Base-by-base conservation (phyloP, 2,113 vertebrate species). In the Brachyistius frenatus region DNA sequence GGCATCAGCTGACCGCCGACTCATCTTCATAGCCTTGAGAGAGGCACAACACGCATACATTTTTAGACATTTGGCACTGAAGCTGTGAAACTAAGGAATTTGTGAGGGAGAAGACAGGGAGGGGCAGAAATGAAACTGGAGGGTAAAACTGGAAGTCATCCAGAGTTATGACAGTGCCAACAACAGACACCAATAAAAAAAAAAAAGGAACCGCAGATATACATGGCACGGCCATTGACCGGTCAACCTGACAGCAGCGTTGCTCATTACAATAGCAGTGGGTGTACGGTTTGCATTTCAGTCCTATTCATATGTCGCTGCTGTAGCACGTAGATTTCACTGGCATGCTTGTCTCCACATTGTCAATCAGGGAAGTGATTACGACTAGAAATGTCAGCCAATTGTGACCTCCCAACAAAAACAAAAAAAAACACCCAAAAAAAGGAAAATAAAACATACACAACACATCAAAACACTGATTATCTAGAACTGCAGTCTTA, bases 21-120 rank as follows among this genome's bases (percentile, higher is more conserved):
- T 98, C 96, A 98, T 97, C 95, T 99, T 99, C 98, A 99, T 99
- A 73, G 98, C 98, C 98, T 99, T 96, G 83, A 92, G 89, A 94
- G 83, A 67, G 93, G 94, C 61, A 91, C 73, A 84, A 86, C 69
- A 88, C 49, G 79, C n/a, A 85, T 52, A 39, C 5, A 53, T 63
- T 69, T 82, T 88, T 52, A 86, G 69, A 78, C 63, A 84, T 73
- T 73, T 83, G 80, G 30, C 79, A 74, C 33, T 30, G 32, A 81
- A 37, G 66, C 47, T 39, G 61, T 64, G 30, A 75, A 74, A 75
- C 50, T 65, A 35, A 41, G 57, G 54, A 61, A 83, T 78, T 36
- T 78, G 72, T 11, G 36, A 73, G 52, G n/a, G 3, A 46, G 63
- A 46, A 37, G 46, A 31, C 1, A 7, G 0, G 14, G 32, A 3